Evolutionary conservation across 2,888 invertebrate species (phyloP), one percentile per base, ranked within the genome.

Genomic region (Selenia dentaria): DNA sequence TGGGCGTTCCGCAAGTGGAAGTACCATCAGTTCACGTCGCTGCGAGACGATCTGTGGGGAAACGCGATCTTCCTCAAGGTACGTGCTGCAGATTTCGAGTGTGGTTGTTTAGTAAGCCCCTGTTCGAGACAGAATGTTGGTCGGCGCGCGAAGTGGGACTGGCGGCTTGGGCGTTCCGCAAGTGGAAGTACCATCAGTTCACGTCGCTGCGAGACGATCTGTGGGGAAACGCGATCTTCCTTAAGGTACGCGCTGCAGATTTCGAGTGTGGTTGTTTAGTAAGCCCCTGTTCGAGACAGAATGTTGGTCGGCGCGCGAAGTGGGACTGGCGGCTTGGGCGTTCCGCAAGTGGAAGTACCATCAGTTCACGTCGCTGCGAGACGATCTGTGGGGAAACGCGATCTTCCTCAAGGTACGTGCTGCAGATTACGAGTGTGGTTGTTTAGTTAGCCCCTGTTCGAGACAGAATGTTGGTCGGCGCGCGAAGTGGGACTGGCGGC

Each of bases 161-260:
- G 69, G 99, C 98, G 3, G 95, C 97, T 46, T 97, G 96, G 95
- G 98, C 97, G 13, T 99, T 98, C 92, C 94, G 97, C 72, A 99
- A 99, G 88, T 99, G 99, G 99, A 97, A 98, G 83, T 97, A 97
- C 83, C 99, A 99, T 87, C 99, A 99, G 92, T 99, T 99, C 91
- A 99, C 99, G 9, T 99, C 99, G 35, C 93, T 99, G 29, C 91
- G 99, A 61, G 99, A 99, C 91, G 99, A 99, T 86, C 93, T 99
- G 24, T 99, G 99, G 99, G 99, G 99, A 54, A 99, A 99, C 92
- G 99, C 99, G 16, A 98, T 99, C 72, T 99, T 99, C 93, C 93
- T 99, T 51, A 99, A 99, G 88, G 90, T 87, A 31, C 6, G 4
- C 1, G n/a, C n/a, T n/a, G n/a, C n/a, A n/a, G n/a, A n/a, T n/a